Base-by-base conservation (phyloP, 1,140 invertebrate genomes). In the Tenebrio molitor region DNA sequence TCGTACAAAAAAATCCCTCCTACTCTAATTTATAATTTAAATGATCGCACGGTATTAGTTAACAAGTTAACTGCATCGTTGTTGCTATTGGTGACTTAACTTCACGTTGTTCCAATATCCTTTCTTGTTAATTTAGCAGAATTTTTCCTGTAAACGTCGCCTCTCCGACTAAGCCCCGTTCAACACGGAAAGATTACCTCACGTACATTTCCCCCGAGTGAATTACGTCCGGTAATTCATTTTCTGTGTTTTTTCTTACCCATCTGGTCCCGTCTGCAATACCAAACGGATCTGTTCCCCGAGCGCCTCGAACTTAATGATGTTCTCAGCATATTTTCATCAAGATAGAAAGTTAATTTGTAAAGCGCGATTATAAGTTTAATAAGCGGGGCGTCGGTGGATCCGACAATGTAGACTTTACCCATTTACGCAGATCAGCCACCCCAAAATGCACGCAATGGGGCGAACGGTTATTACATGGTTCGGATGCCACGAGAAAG, bases 401-500 rank as follows among this genome's bases (percentile, higher is more conserved):
- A 8, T 62, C 63, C 58, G 34, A 17, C 53, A 19, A 44, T 41
- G 36, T 29, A 42, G 69, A 36, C 53, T 63, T 17, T 25, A 34
- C 33, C 33, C 58, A 44, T 39, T 70, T 62, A 41, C 12, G 58
- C 25, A 16, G 58, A 14, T 50, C 44, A 21, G 36, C 15, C 69
- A 21, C 71, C 41, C 50, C 44, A 34, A 39, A 44, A 39, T 58
- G 65, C 14, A 62, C 34, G 74, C 65, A 69, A 71, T 67, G 58
- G 70, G 70, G 73, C 58, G 70, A 66, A 74, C 70, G 75, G 73
- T 76, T 76, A 76, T 76, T 76, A 76, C 75, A 76, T 63, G 75
- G 72, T 72, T 66, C 50, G 66, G 66, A 76, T 72, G 70, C 62
- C 39, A 69, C 63, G 46, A 21, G 46, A 17, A 50, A 23, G 21